Evolutionary conservation across 2,888 invertebrate species (phyloP), one percentile per base, ranked within the genome.

Genomic region (Venustoraphidia nigricollis): DNA sequence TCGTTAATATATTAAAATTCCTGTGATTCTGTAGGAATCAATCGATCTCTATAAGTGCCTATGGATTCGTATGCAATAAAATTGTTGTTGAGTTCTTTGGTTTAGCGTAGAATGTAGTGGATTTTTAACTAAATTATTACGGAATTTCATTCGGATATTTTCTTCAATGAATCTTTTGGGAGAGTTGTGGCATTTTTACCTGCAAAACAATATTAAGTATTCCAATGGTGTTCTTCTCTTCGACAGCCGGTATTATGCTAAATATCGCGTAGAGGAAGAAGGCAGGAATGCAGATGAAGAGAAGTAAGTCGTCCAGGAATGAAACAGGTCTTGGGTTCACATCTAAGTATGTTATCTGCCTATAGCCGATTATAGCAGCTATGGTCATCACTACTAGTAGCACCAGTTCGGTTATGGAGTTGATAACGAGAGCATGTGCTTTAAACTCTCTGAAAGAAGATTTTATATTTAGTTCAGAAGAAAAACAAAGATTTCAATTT

Each of bases 211-310:
- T 71, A 45, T 72, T 71, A n/a, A 71, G 60, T 42, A 72, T 68
- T 51, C 71, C 73, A 34, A 77, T 59, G 44, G 70, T 59, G 53
- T 75, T 72, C 2, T 66, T 54, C 41, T 72, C 67, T 41, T 66
- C 69, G 36, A 80, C 67, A 1, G 81, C 80, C 1, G 85, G 81
- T 10, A 81, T 69, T 55, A 83, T 70, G 52, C 79, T 80, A 51
- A 85, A 75, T 40, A 81, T 74, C 1, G 79, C 77, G 58, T 82
- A 80, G 55, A 83, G 66, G 58, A 83, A 81, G 66, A 81, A 83
- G 11, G 82, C 81, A 0, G 84, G 84, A 14, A 83, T 66, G 51
- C 83, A 82, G 46, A 83, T 74, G 58, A 82, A 80, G 1, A 84
- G 69, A 1, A 84, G 65, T 2, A 83, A 71, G 56, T 83, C 83